Conservation (phyloP, 2,113 vertebrate genomes). For the Antennarius striatus region DNA sequence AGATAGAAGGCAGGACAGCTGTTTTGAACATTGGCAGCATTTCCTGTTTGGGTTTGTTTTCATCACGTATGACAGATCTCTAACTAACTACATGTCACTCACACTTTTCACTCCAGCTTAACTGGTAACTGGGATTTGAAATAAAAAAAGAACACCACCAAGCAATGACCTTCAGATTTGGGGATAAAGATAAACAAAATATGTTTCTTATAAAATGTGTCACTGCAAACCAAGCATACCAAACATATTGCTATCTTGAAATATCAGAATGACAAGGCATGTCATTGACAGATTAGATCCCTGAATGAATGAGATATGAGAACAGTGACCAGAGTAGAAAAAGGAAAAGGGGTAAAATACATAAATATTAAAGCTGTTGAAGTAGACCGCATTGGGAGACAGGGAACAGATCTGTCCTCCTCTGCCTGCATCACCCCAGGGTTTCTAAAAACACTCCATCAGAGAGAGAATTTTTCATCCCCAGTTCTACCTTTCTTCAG, state of each 20-base stretch:
- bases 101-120: no score
- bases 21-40: no score
- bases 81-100: no score
- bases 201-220: slow-evolving; percentile 2
- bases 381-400: slow-evolving; percentile 1
- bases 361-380: slow-evolving; percentile 14
- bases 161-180: background rate
- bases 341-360: no score
- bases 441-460: no score
- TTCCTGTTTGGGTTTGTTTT: no score
- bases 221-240: background rate
- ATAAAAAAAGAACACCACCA: background rate
- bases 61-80: no score
- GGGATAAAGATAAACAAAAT: slow-evolving; percentile 4
- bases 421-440: background rate
- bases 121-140: no score
- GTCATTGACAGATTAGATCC: slow-evolving; percentile 18
- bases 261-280: slow-evolving; percentile 22
- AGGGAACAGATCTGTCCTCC: background rate
- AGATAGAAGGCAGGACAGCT: no score
- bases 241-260: slow-evolving; percentile 26
- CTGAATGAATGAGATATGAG: background rate
- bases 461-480: no score
- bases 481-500: no score
- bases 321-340: no score